These are phyloP conservation scores for Kradibia gibbosae DNA, from an alignment of 1,140 invertebrate genomes.

Conservation along the genomic window DNA sequence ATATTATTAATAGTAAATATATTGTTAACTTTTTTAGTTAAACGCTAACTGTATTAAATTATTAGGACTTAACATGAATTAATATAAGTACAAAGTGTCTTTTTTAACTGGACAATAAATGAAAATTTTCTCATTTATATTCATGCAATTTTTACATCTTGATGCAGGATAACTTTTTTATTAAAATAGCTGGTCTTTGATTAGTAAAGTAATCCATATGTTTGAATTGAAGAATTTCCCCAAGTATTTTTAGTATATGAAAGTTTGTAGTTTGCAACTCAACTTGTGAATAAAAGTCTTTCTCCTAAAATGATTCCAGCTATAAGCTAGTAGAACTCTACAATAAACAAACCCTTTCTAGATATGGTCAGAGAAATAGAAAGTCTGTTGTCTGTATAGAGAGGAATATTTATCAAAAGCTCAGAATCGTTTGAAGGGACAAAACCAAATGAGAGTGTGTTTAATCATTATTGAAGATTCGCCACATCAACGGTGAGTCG, in stretches of 20 bases:
- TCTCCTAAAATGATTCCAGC: too few relatives aligned
- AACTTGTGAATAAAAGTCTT: too few relatives aligned
- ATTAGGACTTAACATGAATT: not conserved
- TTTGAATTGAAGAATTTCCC: too few relatives aligned
- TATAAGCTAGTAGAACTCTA: too few relatives aligned
- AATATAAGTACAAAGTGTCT: conserved; percentile 32
- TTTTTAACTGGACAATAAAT: conserved; percentile 17
- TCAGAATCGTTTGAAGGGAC: not conserved
- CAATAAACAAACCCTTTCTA: not conserved
- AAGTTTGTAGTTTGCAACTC: too few relatives aligned
- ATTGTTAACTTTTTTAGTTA: not conserved
- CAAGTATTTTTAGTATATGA: too few relatives aligned
- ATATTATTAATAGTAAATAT: too few relatives aligned
- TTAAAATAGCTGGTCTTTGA: too few relatives aligned
- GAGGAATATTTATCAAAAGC: too few relatives aligned
- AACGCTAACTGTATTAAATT: not conserved
- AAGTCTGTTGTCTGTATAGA: not conserved
- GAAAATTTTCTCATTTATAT: conserved; percentile 6
- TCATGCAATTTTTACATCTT: not conserved
- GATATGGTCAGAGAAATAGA: not conserved
- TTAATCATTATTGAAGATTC: not conserved
- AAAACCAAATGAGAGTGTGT: not conserved
- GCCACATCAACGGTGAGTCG: too few relatives aligned
- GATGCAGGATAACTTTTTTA: too few relatives aligned
- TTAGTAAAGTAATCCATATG: too few relatives aligned